phyloP scores from a whole-genome alignment of 2,888 invertebrate species.

The Fragum fragum region DNA sequence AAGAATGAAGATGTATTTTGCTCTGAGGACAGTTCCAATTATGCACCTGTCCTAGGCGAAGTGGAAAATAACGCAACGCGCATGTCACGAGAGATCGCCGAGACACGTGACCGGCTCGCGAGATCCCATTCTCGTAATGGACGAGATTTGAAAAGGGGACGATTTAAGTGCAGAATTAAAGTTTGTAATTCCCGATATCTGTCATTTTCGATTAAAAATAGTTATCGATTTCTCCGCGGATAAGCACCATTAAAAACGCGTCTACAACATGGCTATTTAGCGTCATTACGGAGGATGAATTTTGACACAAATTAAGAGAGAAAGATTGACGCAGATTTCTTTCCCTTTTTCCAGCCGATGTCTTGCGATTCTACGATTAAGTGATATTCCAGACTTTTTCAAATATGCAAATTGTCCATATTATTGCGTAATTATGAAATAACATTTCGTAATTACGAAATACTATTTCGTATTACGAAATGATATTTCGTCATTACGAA shows the following conservation, averaged over 20 bases:
- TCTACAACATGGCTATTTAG: neutral
- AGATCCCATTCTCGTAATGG: conserved; percentile 47
- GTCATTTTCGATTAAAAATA: conserved; percentile 44
- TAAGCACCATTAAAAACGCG: conserved; percentile 7
- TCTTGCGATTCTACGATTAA: no score
- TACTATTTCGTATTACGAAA: no score
- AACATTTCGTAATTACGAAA: no score
- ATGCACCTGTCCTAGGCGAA: conserved; percentile 65
- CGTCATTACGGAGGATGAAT: neutral
- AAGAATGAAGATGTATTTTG: conserved; percentile 20
- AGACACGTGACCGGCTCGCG: conserved; percentile 62
- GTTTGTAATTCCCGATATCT: conserved; percentile 55
- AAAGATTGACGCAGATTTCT: conserved; percentile 8
- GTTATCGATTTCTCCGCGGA: conserved; percentile 49
- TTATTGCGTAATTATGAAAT: no score
- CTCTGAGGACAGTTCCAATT: conserved; percentile 5
- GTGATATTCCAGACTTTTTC: no score
- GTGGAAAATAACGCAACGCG: conserved; percentile 60
- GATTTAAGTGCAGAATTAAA: conserved; percentile 61
- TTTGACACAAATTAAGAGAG: conserved; percentile 2
- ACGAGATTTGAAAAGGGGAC: conserved; percentile 52
- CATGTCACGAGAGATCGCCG: conserved; percentile 59
- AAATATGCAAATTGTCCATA: no score
- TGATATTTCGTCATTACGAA: no score
- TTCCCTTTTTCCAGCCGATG: no score